phyloP scores from a whole-genome alignment of 2,113 vertebrate genomes.

The Anser brachyrhynchus region DNA sequence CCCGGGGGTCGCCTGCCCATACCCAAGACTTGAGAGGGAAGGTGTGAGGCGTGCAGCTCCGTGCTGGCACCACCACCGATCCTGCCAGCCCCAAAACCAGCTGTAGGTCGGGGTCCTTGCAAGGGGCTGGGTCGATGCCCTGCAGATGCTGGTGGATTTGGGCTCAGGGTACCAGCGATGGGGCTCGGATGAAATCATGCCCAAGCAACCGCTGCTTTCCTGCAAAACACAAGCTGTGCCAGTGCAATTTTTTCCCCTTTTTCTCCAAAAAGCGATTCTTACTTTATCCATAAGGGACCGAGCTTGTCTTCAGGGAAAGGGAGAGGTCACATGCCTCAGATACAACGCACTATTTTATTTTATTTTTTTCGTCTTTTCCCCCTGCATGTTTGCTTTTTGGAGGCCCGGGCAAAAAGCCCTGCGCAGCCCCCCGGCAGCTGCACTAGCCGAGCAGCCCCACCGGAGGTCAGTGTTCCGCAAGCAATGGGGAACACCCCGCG shows the following conservation, averaged over 20 bases:
- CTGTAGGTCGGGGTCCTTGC: not conserved
- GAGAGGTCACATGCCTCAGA: not conserved
- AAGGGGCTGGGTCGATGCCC: accelerated
- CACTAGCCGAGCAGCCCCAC: not conserved
- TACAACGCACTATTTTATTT: not conserved
- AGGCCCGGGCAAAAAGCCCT: not conserved
- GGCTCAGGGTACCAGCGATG: not conserved
- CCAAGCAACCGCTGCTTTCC: not conserved
- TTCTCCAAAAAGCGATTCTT: not conserved
- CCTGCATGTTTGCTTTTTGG: accelerated
- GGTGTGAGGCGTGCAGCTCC: not conserved
- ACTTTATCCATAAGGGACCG: accelerated
- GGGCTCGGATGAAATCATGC: accelerated
- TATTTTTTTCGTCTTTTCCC: no score
- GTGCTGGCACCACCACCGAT: not conserved
- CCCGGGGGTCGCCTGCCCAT: not conserved
- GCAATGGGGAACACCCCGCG: not conserved
- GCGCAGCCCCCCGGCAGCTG: not conserved
- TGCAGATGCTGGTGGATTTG: not conserved
- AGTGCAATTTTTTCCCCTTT: not conserved
- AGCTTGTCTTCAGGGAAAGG: not conserved
- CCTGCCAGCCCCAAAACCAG: not conserved
- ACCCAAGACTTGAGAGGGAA: not conserved
- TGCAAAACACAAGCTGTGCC: accelerated
- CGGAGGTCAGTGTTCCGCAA: conserved; percentile 60